Percentiles rank a stretch among this genome's conserved stretches.
These are phyloP conservation scores for Sminthopsis crassicaudata DNA, from an alignment of 2,113 vertebrate species.

Conservation along the genomic window DNA sequence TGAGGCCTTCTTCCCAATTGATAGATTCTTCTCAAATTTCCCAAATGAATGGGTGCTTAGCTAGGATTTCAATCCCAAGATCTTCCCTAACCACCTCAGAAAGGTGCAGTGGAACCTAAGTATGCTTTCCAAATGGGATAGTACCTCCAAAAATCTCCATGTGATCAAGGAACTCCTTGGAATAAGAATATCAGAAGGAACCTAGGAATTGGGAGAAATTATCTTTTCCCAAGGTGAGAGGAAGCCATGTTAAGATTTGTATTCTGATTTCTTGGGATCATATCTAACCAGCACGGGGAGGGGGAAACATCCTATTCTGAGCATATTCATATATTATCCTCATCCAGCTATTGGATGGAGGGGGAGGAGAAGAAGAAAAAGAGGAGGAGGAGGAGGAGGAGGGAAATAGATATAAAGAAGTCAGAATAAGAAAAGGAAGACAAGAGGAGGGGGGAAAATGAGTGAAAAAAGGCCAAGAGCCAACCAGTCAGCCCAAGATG, in stretches of 20 bases:
- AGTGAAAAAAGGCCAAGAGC: not conserved
- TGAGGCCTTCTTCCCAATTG: not conserved
- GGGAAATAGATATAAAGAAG: not conserved
- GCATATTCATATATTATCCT: not conserved
- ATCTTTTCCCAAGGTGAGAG: not conserved
- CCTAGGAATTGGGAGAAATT: not conserved
- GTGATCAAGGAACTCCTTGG: not conserved
- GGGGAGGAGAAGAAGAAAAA: not conserved
- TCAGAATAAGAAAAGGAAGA: not conserved
- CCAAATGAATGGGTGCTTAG: not conserved
- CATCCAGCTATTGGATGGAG: not conserved
- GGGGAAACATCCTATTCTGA: not conserved
- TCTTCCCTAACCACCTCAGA: not conserved
- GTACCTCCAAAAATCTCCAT: not conserved
- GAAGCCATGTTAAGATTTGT: not conserved
- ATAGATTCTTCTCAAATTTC: not conserved
- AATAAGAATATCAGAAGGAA: not conserved
- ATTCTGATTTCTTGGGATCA: not conserved
- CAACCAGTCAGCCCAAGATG: slow-evolving; percentile 11
- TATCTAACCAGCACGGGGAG: not conserved
- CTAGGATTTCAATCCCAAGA: not conserved
- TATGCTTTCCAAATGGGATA: not conserved
- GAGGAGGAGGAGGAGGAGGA: not conserved
- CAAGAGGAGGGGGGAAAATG: not conserved
- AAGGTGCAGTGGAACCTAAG: not conserved